Percentiles rank a stretch among this genome's conserved stretches.
Conservation (phyloP, 1,140 invertebrate genomes). For the Aporrectodea caliginosa region DNA sequence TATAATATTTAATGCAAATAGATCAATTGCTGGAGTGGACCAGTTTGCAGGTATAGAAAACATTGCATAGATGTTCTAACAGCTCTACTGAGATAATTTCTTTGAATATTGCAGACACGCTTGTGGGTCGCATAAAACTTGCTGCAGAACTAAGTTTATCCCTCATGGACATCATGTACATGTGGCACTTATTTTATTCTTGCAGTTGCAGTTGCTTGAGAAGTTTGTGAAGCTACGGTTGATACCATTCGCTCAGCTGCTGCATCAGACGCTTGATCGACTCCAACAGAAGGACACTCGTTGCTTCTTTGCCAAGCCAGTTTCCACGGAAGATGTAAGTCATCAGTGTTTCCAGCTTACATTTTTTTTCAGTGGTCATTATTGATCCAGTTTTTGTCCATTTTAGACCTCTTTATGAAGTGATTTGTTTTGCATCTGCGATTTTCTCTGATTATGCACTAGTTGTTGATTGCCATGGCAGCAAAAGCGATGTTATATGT, state of each 20-base stretch:
- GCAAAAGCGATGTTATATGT: neutral
- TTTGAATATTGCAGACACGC: too few relatives aligned
- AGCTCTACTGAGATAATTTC: too few relatives aligned
- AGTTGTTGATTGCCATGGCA: neutral
- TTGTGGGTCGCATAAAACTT: too few relatives aligned
- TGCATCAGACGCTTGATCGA: slow-evolving; percentile 67
- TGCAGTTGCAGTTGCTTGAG: neutral
- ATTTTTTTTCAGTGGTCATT: neutral
- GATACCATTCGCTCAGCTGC: slow-evolving; percentile 69
- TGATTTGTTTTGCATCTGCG: neutral
- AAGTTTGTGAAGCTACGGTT: neutral
- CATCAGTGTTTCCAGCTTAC: slow-evolving; percentile 4
- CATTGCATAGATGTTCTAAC: too few relatives aligned
- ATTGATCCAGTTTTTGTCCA: neutral
- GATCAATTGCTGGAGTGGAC: too few relatives aligned
- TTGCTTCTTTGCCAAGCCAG: slow-evolving; percentile 88
- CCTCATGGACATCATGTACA: too few relatives aligned
- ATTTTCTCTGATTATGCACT: neutral
- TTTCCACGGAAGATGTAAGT: slow-evolving; percentile 74
- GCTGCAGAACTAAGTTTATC: too few relatives aligned
- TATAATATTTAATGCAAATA: too few relatives aligned
- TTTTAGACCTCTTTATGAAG: too few relatives aligned
- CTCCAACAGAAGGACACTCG: slow-evolving; percentile 75
- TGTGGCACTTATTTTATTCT: too few relatives aligned
- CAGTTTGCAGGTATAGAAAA: too few relatives aligned